A percentile compares a stretch with the other conserved stretches of the same genome.
These are phyloP conservation scores for Pseudopleuronectes americanus DNA, from an alignment of 2,797 vertebrate genomes.

Conservation along the genomic window DNA sequence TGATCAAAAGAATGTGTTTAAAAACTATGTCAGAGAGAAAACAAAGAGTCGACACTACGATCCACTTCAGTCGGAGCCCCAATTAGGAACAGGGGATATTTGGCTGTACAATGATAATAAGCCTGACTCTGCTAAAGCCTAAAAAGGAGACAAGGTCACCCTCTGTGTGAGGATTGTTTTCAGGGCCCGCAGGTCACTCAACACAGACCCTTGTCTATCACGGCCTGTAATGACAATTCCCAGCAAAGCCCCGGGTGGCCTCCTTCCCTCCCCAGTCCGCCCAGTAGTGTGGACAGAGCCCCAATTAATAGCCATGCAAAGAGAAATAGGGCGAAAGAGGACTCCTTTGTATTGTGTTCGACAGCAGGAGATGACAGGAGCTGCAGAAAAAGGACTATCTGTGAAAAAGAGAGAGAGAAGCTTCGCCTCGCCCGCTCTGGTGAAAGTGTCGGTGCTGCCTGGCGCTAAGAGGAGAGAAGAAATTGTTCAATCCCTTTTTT, in stretches of 20 bases:
- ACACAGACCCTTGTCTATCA: conserved; percentile 32
- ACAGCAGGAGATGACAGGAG: conserved; percentile 45
- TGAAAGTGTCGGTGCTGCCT: conserved; percentile 35
- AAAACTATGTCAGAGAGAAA: conserved; percentile 17
- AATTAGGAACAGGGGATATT: conserved; percentile 44
- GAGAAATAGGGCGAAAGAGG: conserved; percentile 59
- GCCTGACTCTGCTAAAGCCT: conserved; percentile 23
- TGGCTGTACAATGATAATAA: conserved; percentile 34
- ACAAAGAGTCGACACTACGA: conserved; percentile 32
- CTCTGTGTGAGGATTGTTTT: conserved; percentile 41
- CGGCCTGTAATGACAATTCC: conserved; percentile 42
- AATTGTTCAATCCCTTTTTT: conserved; percentile 20
- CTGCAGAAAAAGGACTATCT: conserved; percentile 51
- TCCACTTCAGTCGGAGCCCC: conserved; percentile 39
- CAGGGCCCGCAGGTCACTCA: conserved; percentile 39
- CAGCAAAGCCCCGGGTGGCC: conserved; percentile 51
- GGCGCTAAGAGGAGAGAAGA: conserved; percentile 9
- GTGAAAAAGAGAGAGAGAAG: conserved; percentile 35
- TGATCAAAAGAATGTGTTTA: conserved; percentile 54
- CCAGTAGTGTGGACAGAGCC: conserved; percentile 37
- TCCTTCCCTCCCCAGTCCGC: conserved; percentile 48
- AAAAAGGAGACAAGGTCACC: conserved; percentile 25
- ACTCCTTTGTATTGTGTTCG: conserved; percentile 59
- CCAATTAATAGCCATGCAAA: conserved; percentile 65
- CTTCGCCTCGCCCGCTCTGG: conserved; percentile 34